phyloP scores from a whole-genome alignment of 30 jellyfish, hydroid and myxozoan genomes.

The Hydractinia echinata region DNA sequence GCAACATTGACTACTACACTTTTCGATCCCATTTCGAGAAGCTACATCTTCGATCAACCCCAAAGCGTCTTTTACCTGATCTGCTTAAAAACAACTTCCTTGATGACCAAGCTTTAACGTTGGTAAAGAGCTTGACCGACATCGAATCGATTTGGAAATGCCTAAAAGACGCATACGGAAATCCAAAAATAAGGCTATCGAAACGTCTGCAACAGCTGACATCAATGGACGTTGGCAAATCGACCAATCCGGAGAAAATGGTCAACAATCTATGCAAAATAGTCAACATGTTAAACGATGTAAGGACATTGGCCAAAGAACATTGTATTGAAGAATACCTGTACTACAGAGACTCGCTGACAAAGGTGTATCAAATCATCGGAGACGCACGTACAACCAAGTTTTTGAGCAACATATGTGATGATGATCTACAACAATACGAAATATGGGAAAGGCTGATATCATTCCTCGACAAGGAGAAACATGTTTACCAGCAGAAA shows the following conservation, averaged over 20 bases:
- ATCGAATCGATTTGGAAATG: constrained; percentile 23
- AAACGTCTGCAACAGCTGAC: background rate
- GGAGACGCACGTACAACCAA: no score
- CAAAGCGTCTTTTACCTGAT: constrained; percentile 6
- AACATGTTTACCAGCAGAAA: background rate
- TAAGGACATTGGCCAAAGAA: background rate
- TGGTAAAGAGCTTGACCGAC: constrained; percentile 15
- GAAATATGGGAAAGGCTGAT: background rate
- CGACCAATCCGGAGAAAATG: background rate
- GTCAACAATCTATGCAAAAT: background rate
- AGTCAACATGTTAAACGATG: background rate
- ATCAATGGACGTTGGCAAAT: background rate
- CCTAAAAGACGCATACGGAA: constrained; percentile 14
- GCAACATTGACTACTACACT: constrained; percentile 1
- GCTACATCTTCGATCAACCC: constrained; percentile 6
- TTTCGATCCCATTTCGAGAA: background rate
- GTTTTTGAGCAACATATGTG: no score
- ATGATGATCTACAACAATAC: no score
- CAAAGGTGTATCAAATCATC: no score
- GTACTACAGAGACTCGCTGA: background rate
- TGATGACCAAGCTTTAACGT: background rate
- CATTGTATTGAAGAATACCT: background rate
- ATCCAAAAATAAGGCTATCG: background rate
- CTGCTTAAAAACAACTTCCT: background rate
- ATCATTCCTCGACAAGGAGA: background rate